Conservation (phyloP, 2,888 invertebrate species). For the Gari tellinella region DNA sequence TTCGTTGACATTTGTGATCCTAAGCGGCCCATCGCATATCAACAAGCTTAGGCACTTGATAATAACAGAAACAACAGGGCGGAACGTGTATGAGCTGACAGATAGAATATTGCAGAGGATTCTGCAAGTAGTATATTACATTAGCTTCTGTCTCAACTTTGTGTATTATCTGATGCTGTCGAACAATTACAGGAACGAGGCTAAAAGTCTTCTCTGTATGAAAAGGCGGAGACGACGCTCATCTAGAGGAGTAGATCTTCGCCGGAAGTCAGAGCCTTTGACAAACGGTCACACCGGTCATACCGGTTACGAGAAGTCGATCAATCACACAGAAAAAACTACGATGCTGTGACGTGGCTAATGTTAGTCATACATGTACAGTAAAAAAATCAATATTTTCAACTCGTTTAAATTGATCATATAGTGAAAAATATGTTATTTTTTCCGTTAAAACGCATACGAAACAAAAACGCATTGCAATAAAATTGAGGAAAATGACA, state of each 20-base stretch:
- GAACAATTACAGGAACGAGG: slow-evolving; percentile 69
- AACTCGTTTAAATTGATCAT: no score
- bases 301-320: slow-evolving; percentile 17
- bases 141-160: slow-evolving; percentile 71
- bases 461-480: no score
- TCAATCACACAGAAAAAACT: slow-evolving; percentile 42
- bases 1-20: slow-evolving; percentile 68
- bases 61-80: slow-evolving; percentile 26
- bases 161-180: slow-evolving; percentile 73
- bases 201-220: slow-evolving; percentile 28
- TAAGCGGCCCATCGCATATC: slow-evolving; percentile 71
- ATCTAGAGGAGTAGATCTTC: slow-evolving; percentile 19
- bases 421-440: no score
- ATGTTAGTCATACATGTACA: no score
- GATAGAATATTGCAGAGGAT: slow-evolving; percentile 63
- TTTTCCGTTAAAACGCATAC: no score
- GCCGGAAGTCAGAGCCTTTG: slow-evolving; percentile 1
- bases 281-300: slow-evolving; percentile 4
- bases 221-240: slow-evolving; percentile 7
- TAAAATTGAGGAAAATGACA: no score
- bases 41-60: slow-evolving; percentile 70
- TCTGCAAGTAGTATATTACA: slow-evolving; percentile 67
- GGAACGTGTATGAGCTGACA: slow-evolving; percentile 25
- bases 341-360: slow-evolving; percentile 36
- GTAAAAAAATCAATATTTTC: no score